These are phyloP conservation scores for Venturia canescens DNA, from an alignment of 1,140 invertebrate genomes.

Conservation along the genomic window DNA sequence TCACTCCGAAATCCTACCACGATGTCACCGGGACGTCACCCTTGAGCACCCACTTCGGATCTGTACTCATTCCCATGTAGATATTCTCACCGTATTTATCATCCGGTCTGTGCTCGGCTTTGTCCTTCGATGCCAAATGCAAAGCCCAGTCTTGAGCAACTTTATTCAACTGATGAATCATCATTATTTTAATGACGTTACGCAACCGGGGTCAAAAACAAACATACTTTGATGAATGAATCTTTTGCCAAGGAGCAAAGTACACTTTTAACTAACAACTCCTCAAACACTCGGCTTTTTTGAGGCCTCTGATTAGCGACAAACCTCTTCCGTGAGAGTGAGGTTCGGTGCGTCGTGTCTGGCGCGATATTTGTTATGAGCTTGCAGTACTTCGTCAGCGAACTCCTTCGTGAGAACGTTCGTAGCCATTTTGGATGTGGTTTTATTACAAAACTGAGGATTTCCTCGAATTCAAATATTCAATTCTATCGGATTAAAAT, in stretches of 20 bases:
- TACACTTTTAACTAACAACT: no score
- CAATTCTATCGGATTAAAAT: no score
- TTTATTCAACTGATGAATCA: conserved; percentile 70
- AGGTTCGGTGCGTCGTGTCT: conserved; percentile 80
- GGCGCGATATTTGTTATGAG: conserved; percentile 82
- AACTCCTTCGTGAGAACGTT: conserved; percentile 63
- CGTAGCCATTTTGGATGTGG: conserved; percentile 39
- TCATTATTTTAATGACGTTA: not conserved
- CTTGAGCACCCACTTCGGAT: conserved; percentile 62
- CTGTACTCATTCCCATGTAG: conserved; percentile 78
- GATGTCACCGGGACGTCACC: conserved; percentile 61
- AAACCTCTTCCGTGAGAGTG: conserved; percentile 80
- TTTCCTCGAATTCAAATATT: no score
- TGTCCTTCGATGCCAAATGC: conserved; percentile 77
- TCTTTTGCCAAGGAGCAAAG: no score
- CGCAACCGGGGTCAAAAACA: not conserved
- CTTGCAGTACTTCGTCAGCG: conserved; percentile 77
- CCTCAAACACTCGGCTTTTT: no score
- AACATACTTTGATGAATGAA: not conserved
- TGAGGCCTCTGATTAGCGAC: not conserved
- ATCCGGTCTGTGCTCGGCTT: conserved; percentile 78
- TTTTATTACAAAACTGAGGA: no score
- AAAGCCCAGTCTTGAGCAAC: conserved; percentile 81
- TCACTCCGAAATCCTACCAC: conserved; percentile 65
- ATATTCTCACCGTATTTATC: conserved; percentile 81